Conservation (phyloP, 2,797 vertebrate genomes). For the Pangasius krempfi region DNA sequence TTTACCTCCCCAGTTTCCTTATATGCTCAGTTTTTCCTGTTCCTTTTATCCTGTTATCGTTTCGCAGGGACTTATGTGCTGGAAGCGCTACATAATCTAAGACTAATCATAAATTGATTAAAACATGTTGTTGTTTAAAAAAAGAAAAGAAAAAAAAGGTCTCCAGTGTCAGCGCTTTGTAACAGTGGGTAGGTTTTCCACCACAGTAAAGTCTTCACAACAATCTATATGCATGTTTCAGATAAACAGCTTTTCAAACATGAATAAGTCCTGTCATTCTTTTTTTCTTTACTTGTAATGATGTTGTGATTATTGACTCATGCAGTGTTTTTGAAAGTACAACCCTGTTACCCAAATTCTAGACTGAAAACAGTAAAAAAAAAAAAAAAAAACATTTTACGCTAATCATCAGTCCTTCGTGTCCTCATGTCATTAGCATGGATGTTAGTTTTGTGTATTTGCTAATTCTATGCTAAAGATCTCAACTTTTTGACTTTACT, state of each 20-base stretch:
- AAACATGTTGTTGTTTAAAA: background rate
- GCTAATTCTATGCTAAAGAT: background rate
- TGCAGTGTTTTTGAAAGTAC: background rate
- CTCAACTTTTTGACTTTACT: background rate
- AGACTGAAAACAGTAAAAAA: background rate
- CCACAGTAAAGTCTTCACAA: background rate
- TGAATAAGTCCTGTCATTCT: background rate
- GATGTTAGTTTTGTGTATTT: background rate
- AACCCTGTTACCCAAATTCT: background rate
- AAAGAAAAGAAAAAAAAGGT: background rate
- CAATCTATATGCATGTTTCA: background rate
- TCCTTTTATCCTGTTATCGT: background rate
- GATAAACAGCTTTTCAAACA: background rate
- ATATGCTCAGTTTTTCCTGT: background rate
- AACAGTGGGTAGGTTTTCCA: background rate
- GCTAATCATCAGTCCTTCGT: background rate
- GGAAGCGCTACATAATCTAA: no score
- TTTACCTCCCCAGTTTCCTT: background rate
- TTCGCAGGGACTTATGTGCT: background rate
- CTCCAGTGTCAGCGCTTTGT: background rate
- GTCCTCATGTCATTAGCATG: background rate
- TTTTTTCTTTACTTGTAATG: background rate
- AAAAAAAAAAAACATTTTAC: background rate
- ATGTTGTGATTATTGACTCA: background rate
- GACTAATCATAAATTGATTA: background rate